A percentile compares a stretch with the other conserved stretches of the same genome.
Evolutionary conservation across 2,888 invertebrate genomes (phyloP).

Genomic region (Metallyticus violacea): DNA sequence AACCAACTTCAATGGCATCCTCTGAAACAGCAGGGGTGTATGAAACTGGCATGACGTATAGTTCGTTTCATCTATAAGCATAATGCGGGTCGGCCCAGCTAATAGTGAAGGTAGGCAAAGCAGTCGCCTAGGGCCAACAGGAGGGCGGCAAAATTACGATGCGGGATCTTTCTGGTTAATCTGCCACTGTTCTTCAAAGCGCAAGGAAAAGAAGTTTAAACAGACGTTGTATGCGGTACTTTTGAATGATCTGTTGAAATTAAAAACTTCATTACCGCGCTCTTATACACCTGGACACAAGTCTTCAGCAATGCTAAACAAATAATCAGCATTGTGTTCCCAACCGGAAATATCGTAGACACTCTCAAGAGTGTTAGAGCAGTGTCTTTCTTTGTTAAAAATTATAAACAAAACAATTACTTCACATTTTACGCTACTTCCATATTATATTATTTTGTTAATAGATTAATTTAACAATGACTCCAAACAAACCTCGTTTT

Average conservation of each 20-base stretch:
- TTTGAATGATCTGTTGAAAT: not conserved
- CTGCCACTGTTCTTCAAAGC: not conserved
- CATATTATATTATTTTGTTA: too few relatives aligned
- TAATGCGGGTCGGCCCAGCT: not conserved
- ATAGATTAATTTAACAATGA: too few relatives aligned
- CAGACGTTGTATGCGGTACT: not conserved
- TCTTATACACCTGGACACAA: not conserved
- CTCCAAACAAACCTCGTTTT: too few relatives aligned
- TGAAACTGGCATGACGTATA: not conserved
- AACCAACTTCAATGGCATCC: not conserved
- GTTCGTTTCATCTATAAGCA: not conserved
- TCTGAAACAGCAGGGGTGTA: not conserved
- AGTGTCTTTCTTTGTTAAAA: too few relatives aligned
- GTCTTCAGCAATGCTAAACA: not conserved
- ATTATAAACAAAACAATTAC: too few relatives aligned
- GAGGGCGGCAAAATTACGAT: not conserved
- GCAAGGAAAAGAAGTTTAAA: too few relatives aligned
- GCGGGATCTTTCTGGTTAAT: not conserved
- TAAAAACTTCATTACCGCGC: not conserved
- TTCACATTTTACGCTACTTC: too few relatives aligned
- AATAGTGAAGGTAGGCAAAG: not conserved
- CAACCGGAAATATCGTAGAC: too few relatives aligned
- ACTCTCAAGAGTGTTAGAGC: too few relatives aligned
- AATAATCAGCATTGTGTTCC: not conserved
- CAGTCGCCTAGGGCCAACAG: too few relatives aligned